Evolutionary conservation across 64 coral and sea anemone species (phyloP), one percentile per base, ranked within the genome.

Genomic region (Cladopsammia gracilis): DNA sequence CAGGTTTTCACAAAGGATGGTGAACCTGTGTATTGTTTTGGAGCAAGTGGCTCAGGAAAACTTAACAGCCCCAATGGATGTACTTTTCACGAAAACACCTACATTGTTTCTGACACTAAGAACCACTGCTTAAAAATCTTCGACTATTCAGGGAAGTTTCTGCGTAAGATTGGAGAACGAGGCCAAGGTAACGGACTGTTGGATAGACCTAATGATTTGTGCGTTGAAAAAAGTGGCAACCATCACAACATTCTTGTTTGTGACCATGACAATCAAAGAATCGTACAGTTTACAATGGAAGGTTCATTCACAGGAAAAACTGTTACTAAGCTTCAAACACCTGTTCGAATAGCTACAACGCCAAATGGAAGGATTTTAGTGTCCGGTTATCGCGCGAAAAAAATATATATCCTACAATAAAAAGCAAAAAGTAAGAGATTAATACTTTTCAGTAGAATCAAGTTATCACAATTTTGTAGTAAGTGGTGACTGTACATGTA

Each of bases 71-170:
- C 90, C 45, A 7, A 7, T 34, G 68, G 65, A 47, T 58, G 62
- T 23, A 24, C 68, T 68, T 77, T 45, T 49, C 57, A 87, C 26
- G n/a, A 43, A 19, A 69, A 71, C 65, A 22, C 11, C 1, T 93
- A 81, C 58, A 52, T 74, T 82, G 85, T 93, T 9, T 61, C 73
- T 18, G 92, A 93, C 26, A 19, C 12, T 1, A 1, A 1, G 3
- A 94, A 94, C 25, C 11, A 89, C 56, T 26, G 50, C 19, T 75
- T 94, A 25, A 85, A 94, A 24, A 86, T 94, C 11, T 89, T 89
- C 75, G 86, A 89, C 45, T 72, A 13, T 16, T 22, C 81, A 18
- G 67, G 58, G 48, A 49, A 62, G 50, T 85, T 75, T 25, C 53
- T 83, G 54, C 34, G 77, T 62, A 82, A 71, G 68, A 83, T 94